Conservation (phyloP, 2,888 invertebrate species). For the Eupithecia tripunctaria region DNA sequence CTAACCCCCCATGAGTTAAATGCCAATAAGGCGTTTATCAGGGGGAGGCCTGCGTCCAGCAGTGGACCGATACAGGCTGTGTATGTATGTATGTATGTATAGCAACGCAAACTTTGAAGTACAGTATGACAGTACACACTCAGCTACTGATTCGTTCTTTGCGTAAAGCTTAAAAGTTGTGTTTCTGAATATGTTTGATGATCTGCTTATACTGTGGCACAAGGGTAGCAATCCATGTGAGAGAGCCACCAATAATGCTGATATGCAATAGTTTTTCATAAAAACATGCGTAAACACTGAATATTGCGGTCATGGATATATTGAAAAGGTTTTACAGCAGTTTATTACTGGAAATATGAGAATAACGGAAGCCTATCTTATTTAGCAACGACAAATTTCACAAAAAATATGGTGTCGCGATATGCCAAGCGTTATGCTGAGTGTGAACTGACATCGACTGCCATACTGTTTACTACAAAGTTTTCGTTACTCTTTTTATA, state of each 20-base stretch:
- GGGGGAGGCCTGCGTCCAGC: no score
- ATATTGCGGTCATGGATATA: slow-evolving; percentile 15
- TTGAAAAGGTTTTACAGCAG: neutral
- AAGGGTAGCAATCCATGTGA: slow-evolving; percentile 38
- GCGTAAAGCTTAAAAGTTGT: neutral
- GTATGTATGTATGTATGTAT: no score
- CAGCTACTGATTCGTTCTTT: no score
- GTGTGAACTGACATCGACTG: no score
- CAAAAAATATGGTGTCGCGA: neutral
- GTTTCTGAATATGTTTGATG: slow-evolving; percentile 5
- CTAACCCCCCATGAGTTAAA: no score
- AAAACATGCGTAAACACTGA: slow-evolving; percentile 38
- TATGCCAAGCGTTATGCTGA: no score
- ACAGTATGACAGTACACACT: no score
- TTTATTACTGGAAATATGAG: neutral
- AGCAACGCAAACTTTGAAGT: no score
- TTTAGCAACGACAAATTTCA: neutral
- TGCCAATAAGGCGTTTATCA: no score
- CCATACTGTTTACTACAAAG: no score
- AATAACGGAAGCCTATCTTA: neutral
- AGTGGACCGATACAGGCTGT: no score
- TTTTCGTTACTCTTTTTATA: no score
- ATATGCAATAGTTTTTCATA: slow-evolving; percentile 44
- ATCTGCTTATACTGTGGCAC: slow-evolving; percentile 23
- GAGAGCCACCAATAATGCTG: slow-evolving; percentile 40